phyloP scores from a whole-genome alignment of 2,888 invertebrate species.

The Erebia aethiops region DNA sequence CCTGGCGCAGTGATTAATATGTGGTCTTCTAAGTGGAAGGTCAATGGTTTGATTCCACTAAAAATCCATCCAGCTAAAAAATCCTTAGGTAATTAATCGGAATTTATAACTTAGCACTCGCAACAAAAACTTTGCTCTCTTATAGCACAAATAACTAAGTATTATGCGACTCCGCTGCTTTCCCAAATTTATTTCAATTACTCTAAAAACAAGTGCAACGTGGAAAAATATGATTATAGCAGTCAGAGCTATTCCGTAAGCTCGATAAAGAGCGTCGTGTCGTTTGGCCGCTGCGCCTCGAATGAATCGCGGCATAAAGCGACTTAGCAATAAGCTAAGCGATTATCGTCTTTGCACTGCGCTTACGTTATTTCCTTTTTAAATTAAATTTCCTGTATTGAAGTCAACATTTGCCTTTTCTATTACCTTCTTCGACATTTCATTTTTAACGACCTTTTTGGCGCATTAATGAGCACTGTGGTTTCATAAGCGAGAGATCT shows the following conservation, averaged over 20 bases:
- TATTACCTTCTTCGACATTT: no score
- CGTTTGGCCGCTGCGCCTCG: constrained; percentile 13
- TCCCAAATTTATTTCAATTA: constrained; percentile 36
- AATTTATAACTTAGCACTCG: no score
- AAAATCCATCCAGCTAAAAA: no score
- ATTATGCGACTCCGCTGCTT: constrained; percentile 18
- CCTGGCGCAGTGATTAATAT: no score
- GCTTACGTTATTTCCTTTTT: constrained; percentile 26
- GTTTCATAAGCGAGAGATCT: no score
- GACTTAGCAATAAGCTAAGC: constrained; percentile 43
- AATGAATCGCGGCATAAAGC: constrained; percentile 31
- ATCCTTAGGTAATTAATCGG: no score
- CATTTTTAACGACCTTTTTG: no score
- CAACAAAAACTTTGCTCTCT: no score
- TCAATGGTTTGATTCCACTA: no score
- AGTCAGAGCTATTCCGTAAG: constrained; percentile 9
- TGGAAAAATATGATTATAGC: constrained; percentile 13
- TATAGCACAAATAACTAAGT: background rate
- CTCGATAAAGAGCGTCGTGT: constrained; percentile 11
- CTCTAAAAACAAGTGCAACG: constrained; percentile 38
- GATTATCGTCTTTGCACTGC: constrained; percentile 43
- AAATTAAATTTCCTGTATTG: constrained; percentile 33
- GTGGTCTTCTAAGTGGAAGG: no score
- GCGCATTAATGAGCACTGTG: no score
- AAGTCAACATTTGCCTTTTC: constrained; percentile 26